These are phyloP conservation scores for Galbula dea DNA, from an alignment of 2,113 vertebrate genomes.

Conservation along the genomic window DNA sequence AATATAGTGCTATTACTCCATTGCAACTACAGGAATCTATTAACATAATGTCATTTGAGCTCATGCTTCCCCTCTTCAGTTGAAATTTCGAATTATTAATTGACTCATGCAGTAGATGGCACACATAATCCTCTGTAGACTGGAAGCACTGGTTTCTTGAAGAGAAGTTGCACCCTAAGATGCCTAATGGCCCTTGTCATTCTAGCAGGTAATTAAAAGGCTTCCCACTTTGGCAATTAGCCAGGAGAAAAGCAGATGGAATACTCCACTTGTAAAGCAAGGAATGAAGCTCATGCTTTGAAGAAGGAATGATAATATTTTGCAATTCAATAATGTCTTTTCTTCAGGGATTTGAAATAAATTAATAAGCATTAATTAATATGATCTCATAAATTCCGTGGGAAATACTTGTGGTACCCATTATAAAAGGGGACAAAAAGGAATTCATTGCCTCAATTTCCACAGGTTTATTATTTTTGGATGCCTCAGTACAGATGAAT, in stretches of 20 bases:
- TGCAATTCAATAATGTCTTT: not conserved
- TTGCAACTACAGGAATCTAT: slow-evolving; percentile 35
- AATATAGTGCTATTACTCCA: not conserved
- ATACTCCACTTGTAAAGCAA: not conserved
- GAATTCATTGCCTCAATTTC: not conserved
- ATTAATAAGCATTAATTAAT: slow-evolving; percentile 40
- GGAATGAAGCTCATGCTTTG: not conserved
- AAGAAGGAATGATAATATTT: not conserved
- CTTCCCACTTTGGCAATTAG: slow-evolving; percentile 16
- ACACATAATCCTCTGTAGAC: slow-evolving; percentile 3
- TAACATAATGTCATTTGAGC: slow-evolving; percentile 9
- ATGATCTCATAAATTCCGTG: not conserved
- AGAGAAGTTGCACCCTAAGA: slow-evolving; percentile 1
- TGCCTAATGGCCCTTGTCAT: slow-evolving; percentile 20
- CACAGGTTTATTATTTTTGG: not conserved
- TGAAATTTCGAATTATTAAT: slow-evolving; percentile 41
- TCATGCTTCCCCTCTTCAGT: not conserved
- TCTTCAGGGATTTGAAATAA: not conserved
- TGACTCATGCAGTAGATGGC: not conserved
- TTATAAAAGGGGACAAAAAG: not conserved
- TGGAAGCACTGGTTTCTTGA: not conserved
- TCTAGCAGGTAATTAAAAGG: slow-evolving; percentile 52
- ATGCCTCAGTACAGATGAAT: not conserved
- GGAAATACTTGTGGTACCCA: not conserved
- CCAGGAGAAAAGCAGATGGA: not conserved